Percentiles rank a stretch among this genome's conserved stretches.
Conservation (phyloP, 2,797 vertebrate species). For the Amblyopsis hoosieri region DNA sequence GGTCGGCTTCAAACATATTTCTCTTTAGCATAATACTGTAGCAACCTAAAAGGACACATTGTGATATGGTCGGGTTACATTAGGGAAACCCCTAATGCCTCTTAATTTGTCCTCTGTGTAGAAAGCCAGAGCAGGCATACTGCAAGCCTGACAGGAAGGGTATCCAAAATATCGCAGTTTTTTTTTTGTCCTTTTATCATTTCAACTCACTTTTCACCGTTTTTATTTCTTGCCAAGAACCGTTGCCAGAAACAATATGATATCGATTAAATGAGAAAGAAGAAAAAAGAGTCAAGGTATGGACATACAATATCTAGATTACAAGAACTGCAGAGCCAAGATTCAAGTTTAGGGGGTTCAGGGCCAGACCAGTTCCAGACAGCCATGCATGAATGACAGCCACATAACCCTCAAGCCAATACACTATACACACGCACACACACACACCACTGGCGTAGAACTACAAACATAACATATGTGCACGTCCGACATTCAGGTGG, state of each 20-base stretch:
- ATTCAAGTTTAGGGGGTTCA: background rate
- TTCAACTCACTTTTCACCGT: conserved; percentile 28
- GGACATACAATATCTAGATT: background rate
- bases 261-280: conserved; percentile 8
- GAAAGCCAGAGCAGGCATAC: conserved; percentile 11
- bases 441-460: conserved; percentile 20
- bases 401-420: conserved; percentile 24
- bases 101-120: conserved; percentile 13
- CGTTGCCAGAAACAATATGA: conserved; percentile 13
- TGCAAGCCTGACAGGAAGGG: conserved; percentile 8
- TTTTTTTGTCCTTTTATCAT: conserved; percentile 23
- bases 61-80: too few species aligned
- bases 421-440: conserved; percentile 19
- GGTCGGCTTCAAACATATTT: conserved; percentile 34
- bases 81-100: conserved; percentile 12
- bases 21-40: conserved; percentile 24
- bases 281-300: conserved; percentile 1
- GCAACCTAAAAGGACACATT: conserved; percentile 8
- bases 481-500: conserved; percentile 9
- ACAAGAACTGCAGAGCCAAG: conserved; percentile 14
- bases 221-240: conserved; percentile 23
- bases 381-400: conserved; percentile 3
- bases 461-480: conserved; percentile 10
- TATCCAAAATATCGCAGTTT: conserved; percentile 10
- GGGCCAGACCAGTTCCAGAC: conserved; percentile 1